A percentile compares a stretch with the other conserved stretches of the same genome.
Conservation (phyloP, 2,888 invertebrate genomes). For the Pyrrhosoma nymphula region DNA sequence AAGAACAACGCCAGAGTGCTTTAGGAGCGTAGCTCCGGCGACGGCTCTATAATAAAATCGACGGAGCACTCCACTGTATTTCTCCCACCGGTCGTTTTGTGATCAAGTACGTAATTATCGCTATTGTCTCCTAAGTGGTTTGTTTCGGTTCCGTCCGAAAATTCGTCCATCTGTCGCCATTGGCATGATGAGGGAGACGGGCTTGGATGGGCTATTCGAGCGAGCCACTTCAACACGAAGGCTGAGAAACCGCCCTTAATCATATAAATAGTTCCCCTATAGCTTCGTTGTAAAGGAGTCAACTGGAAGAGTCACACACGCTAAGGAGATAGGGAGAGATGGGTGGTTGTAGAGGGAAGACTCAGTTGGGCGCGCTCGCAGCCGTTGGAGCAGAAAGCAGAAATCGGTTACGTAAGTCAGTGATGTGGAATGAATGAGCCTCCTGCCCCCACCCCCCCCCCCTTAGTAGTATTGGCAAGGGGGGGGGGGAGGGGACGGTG, state of each 20-base stretch:
- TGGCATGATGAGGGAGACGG: not conserved
- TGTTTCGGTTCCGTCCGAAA: not conserved
- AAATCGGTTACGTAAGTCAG: slow-evolving; percentile 61
- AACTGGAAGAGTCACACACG: not conserved
- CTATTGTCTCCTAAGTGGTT: not conserved
- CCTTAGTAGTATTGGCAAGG: too few species aligned
- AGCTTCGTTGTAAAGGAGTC: not conserved
- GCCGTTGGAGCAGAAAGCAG: slow-evolving; percentile 48
- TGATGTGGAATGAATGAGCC: slow-evolving; percentile 56
- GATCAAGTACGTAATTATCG: too few species aligned
- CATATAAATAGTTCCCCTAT: not conserved
- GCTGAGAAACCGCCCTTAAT: not conserved
- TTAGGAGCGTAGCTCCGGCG: too few species aligned
- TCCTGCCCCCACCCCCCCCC: too few species aligned
- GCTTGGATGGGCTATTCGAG: not conserved
- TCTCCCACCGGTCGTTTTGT: too few species aligned
- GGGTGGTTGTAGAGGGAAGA: not conserved
- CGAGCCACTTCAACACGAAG: not conserved
- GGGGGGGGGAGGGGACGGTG: slow-evolving; percentile 10
- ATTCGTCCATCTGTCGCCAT: not conserved
- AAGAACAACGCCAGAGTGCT: too few species aligned
- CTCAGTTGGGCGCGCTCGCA: slow-evolving; percentile 38
- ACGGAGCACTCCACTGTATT: too few species aligned
- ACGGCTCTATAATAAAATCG: too few species aligned
- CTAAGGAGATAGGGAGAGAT: not conserved